These are phyloP conservation scores for Chelonia mydas DNA, from an alignment of 2,797 vertebrate species.

Conservation along the genomic window DNA sequence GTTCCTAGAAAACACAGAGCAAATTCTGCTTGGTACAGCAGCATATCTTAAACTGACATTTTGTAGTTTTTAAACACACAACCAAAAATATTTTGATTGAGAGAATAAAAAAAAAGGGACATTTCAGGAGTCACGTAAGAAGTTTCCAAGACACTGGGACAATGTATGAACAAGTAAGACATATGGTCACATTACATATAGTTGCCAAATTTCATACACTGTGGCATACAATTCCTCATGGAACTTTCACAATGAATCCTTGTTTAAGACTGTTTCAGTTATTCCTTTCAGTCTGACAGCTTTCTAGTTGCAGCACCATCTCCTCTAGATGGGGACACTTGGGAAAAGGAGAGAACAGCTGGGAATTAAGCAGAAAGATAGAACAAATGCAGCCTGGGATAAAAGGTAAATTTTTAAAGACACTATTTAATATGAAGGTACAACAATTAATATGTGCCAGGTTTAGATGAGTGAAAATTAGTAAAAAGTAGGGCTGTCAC, in stretches of 20 bases:
- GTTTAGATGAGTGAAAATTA: fast-evolving
- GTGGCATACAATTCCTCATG: neutral
- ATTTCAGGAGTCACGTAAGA: neutral
- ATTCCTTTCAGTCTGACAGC: neutral
- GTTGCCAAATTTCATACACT: neutral
- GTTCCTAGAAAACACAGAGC: neutral
- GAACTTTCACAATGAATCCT: neutral
- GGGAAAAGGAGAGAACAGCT: neutral
- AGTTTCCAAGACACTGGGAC: neutral
- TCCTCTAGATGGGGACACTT: neutral
- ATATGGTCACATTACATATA: neutral
- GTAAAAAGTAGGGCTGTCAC: neutral
- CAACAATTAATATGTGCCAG: neutral
- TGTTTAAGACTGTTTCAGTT: neutral
- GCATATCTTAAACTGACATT: neutral
- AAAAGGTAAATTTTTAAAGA: neutral
- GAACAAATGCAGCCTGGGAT: neutral
- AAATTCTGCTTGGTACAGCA: neutral
- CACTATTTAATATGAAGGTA: neutral
- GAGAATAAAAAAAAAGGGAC: neutral
- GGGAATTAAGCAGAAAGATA: neutral
- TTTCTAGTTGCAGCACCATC: neutral
- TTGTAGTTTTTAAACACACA: neutral
- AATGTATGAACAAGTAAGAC: neutral
- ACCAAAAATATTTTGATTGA: neutral